These are phyloP conservation scores for Aphaenogaster ashmeadi DNA, from an alignment of 1,140 invertebrate species.

Conservation along the genomic window DNA sequence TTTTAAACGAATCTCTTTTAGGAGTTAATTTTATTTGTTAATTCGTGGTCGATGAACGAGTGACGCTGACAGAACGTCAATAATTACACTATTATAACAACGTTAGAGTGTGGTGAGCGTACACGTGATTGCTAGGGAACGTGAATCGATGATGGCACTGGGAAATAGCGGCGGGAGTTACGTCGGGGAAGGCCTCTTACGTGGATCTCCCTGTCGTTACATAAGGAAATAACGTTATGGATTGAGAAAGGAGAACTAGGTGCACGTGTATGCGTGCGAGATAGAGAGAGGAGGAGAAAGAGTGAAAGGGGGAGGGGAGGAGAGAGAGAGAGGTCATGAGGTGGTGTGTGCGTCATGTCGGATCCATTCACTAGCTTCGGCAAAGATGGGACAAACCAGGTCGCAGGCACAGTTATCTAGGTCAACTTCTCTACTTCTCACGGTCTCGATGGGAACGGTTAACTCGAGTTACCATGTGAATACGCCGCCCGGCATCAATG, in stretches of 20 bases:
- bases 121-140: slow-evolving; percentile 26
- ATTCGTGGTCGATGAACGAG: not conserved
- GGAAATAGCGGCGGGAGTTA: slow-evolving; percentile 44
- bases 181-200: slow-evolving; percentile 55
- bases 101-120: not conserved
- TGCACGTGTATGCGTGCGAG: slow-evolving; percentile 3
- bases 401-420: slow-evolving; percentile 77
- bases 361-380: slow-evolving; percentile 82
- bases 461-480: slow-evolving; percentile 74
- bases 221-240: slow-evolving; percentile 76
- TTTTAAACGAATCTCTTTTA: not conserved
- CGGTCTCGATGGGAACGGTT: slow-evolving; percentile 73
- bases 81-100: slow-evolving; percentile 14
- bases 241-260: slow-evolving; percentile 37
- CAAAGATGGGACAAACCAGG: slow-evolving; percentile 76
- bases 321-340: slow-evolving; percentile 5
- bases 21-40: slow-evolving; percentile 1
- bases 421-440: slow-evolving; percentile 78
- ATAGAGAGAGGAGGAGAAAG: slow-evolving; percentile 1
- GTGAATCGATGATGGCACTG: slow-evolving; percentile 51
- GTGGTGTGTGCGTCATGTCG: slow-evolving; percentile 81
- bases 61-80: not conserved
- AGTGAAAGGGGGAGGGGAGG: slow-evolving; percentile 2
- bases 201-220: slow-evolving; percentile 67
- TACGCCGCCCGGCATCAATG: slow-evolving; percentile 72